Percentiles rank a stretch among this genome's conserved stretches.
Conservation (phyloP, 2,797 vertebrate genomes). For the Crenuchus spilurus region DNA sequence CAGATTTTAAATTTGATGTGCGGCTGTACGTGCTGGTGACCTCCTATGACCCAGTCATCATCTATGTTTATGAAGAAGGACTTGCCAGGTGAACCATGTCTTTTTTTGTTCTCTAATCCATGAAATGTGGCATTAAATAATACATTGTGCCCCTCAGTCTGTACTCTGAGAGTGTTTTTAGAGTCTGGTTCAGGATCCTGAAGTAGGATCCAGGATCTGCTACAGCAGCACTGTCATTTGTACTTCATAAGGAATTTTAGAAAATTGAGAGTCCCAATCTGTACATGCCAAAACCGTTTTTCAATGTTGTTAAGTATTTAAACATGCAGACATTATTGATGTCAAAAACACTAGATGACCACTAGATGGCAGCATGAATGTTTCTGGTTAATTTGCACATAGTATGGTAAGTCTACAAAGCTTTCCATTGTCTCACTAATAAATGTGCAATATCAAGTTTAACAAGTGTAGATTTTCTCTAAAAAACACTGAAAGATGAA, state of each 20-base stretch:
- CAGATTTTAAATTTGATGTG: slow-evolving; percentile 97
- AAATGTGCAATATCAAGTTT: slow-evolving; percentile 64
- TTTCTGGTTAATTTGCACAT: slow-evolving; percentile 34
- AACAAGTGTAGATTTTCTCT: not conserved
- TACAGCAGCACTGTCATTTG: no score
- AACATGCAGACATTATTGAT: not conserved
- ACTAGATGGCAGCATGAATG: slow-evolving; percentile 76
- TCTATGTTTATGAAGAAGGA: slow-evolving; percentile 97
- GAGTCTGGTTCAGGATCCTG: not conserved
- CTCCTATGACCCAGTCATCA: slow-evolving; percentile 91
- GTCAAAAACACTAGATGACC: slow-evolving; percentile 50
- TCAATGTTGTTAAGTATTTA: not conserved
- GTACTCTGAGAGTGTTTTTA: not conserved
- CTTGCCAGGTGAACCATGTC: slow-evolving; percentile 84
- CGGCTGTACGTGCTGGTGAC: slow-evolving; percentile 95
- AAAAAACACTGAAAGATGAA: slow-evolving; percentile 8
- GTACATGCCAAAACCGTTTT: not conserved
- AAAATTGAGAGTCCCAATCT: not conserved
- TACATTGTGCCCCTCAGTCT: not conserved
- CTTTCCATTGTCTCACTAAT: slow-evolving; percentile 66
- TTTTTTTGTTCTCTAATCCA: not conserved
- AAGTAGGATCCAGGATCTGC: no score
- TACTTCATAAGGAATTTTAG: not conserved
- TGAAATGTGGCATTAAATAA: no score
- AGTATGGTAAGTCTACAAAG: slow-evolving; percentile 61